Conservation (phyloP, 2,113 vertebrate genomes). For the Poeciliopsis occidentalis region DNA sequence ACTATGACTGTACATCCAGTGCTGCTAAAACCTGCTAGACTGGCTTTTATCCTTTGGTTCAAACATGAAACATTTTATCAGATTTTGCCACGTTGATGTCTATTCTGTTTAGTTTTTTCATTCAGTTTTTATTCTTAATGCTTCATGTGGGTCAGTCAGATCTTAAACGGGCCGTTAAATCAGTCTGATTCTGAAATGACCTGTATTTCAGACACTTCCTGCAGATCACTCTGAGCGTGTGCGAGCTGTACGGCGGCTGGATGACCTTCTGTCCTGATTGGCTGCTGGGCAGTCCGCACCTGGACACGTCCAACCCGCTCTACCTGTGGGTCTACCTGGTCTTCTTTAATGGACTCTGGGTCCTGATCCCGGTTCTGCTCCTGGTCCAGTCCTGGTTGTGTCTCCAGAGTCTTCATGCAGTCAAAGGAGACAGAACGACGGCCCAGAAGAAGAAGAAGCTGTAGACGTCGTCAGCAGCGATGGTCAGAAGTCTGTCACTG, state of each 20-base stretch:
- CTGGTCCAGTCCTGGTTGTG: slow-evolving; percentile 82
- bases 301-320: slow-evolving; percentile 78
- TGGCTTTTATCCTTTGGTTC: neutral
- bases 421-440: slow-evolving; percentile 1
- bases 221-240: slow-evolving; percentile 80
- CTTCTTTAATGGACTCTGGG: slow-evolving; percentile 82
- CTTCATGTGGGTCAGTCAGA: neutral
- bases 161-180: neutral
- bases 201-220: slow-evolving; percentile 78
- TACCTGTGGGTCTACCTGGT: slow-evolving; percentile 84
- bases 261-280: slow-evolving; percentile 83
- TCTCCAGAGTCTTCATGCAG: slow-evolving; percentile 61
- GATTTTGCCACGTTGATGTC: too few species aligned
- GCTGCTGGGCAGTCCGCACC: slow-evolving; percentile 78
- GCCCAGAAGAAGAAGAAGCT: slow-evolving; percentile 63
- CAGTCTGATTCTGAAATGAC: neutral
- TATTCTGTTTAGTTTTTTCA: too few species aligned
- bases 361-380: slow-evolving; percentile 78
- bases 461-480: neutral
- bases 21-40: neutral
- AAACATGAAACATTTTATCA: too few species aligned
- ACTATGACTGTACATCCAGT: slow-evolving; percentile 7
- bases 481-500: neutral
- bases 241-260: slow-evolving; percentile 81
- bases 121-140: too few species aligned